Evolutionary conservation across 2,113 vertebrate genomes (phyloP), one percentile per base, ranked within the genome.

Genomic region (Dipodomys merriami): DNA sequence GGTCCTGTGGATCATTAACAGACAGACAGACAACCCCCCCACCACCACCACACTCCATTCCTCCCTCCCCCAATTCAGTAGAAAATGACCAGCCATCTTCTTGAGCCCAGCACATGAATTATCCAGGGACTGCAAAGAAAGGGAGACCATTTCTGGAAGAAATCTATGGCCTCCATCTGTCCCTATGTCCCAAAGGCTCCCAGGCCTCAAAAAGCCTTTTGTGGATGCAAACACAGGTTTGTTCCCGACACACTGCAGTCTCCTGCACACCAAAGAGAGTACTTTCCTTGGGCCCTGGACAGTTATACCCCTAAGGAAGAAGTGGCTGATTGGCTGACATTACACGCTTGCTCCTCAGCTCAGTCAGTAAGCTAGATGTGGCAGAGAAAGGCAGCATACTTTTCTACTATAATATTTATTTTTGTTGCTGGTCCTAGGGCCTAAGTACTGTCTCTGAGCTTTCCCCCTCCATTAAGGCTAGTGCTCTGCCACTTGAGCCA

Each of bases 71-170:
- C 16, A 64, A 27, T 65, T 79, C 84, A 60, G 27, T 77, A 72
- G 77, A 78, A 83, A 79, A 68, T 12, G 82, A 79, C 27, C 44
- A 80, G 81, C 27, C 53, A n/a, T 72, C 39, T 33, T 72, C 84
- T 74, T 83, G 88, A 93, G 67, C 94, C 44, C 30, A 80, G 35
- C 77, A 67, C 30, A 83, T 74, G 86, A 71, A 93, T 95, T 91
- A 93, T 23, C 39, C 62, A 79, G 60, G 30, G 33, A 71, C 15
- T 46, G 23, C 77, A 81, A 83, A 94, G 92, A 83, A 94, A 83
- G 85, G 6, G 90, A 95, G 84, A 33, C 29, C 5, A 11, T 89
- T 94, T 91, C 84, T 89, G 81, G 84, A 83, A 94, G 87, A 93
- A 74, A 92, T 93, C 81, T 83, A 35, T 53, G 77, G 30, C 46